These are phyloP conservation scores for Anthopleura xanthogrammica DNA, from an alignment of 92 coral and sea anemone species.

Conservation along the genomic window DNA sequence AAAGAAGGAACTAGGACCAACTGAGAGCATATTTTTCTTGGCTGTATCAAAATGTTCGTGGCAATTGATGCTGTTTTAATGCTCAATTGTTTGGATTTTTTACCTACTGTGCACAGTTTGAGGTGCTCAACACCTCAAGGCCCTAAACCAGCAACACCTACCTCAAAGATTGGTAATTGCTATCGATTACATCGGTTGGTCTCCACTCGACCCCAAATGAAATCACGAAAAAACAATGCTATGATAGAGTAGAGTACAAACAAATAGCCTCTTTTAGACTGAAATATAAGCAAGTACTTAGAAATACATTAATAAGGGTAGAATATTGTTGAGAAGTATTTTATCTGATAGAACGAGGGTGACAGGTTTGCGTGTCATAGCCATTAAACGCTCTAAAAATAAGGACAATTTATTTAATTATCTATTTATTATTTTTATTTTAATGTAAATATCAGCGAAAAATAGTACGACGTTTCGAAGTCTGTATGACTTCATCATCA, in stretches of 20 bases:
- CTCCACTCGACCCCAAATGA: neutral
- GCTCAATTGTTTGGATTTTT: conserved; percentile 11
- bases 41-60: neutral
- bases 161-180: conserved; percentile 8
- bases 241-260: neutral
- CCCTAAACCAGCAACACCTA: neutral
- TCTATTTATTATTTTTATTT: too few relatives aligned
- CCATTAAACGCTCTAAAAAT: too few relatives aligned
- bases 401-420: too few relatives aligned
- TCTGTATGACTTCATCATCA: too few relatives aligned
- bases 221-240: neutral
- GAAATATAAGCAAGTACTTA: too few relatives aligned
- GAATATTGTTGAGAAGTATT: too few relatives aligned
- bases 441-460: too few relatives aligned
- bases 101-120: conserved; percentile 18
- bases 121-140: conserved; percentile 11
- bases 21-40: conserved; percentile 2
- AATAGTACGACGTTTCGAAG: too few relatives aligned
- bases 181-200: conserved; percentile 9
- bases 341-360: too few relatives aligned
- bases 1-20: neutral
- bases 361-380: too few relatives aligned
- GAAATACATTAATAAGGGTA: too few relatives aligned
- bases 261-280: too few relatives aligned
- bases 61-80: conserved; percentile 2